Evolutionary conservation across 2,113 vertebrate genomes (phyloP), one percentile per base, ranked within the genome.

Genomic region (Bujurquina vittata): DNA sequence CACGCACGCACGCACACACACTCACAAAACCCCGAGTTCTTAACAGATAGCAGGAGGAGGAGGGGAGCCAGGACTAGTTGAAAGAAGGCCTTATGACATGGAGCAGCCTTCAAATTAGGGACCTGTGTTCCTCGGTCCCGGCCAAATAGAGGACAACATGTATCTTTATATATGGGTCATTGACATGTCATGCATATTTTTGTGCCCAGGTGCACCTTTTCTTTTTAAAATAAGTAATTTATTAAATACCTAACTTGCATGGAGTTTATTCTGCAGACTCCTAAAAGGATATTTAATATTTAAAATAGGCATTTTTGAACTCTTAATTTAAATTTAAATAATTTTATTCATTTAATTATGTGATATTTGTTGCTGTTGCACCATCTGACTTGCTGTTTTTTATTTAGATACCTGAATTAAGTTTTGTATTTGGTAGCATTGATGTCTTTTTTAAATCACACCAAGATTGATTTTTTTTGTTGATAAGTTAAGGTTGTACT

Each of bases 21-120:
- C 33, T 57, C 63, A 33, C 77, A 31, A 7, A 40, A 40, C 20
- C 20, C 37, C 46, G 49, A 61, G 37, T 79, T 69, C 57, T 72
- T 77, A 60, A 84, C 55, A 56, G 83, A 87, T 85, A 81, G 74
- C 56, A 85, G 86, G 86, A 83, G 54, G 61, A 91, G 89, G 91
- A 88, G 35, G 40, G 20, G 4, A 43, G 90, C 86, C 85, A 87
- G 80, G 61, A 69, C 63, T 54, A 52, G 74, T 89, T 95, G 88
- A 94, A 95, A 90, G 93, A 76, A 84, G 79, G 78, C 84, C 88
- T 94, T 94, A 92, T 93, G 72, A 89, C 65, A 49, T 22, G 23
- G 33, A 29, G 29, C 23, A 69, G 40, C 12, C 52, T 75, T 54
- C 69, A 33, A 31, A 75, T 60, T 18, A 69, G 29, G 9, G 8